Evolutionary conservation across 2,113 vertebrate genomes (phyloP).

Genomic region (Hippocampus guttulatus): DNA sequence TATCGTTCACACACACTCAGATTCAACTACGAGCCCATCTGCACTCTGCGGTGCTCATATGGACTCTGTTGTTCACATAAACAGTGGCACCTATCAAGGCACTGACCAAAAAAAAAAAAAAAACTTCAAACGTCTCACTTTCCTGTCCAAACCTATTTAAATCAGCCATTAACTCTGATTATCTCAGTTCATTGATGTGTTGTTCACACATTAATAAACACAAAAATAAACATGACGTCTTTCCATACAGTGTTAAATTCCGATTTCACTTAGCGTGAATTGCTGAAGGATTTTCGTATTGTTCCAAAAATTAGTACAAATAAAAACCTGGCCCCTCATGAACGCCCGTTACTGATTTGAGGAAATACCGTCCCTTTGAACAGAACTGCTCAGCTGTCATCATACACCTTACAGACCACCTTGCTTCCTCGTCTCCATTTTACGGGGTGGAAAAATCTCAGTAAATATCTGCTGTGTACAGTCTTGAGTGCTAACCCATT

Average conservation of each 20-base stretch:
- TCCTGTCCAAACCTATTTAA: too few species aligned
- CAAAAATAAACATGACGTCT: too few species aligned
- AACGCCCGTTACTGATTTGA: background rate
- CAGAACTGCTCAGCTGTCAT: background rate
- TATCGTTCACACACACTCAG: background rate
- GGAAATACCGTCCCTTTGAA: background rate
- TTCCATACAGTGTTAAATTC: too few species aligned
- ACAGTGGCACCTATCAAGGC: too few species aligned
- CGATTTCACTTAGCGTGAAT: too few species aligned
- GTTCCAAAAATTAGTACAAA: background rate
- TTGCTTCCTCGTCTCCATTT: constrained; percentile 81
- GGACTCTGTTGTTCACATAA: too few species aligned
- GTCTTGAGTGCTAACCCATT: constrained; percentile 90
- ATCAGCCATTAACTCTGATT: too few species aligned
- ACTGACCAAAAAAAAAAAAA: too few species aligned
- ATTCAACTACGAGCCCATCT: background rate
- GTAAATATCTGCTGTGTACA: constrained; percentile 82
- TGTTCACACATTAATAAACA: too few species aligned
- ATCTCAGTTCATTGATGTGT: too few species aligned
- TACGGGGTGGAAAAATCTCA: constrained; percentile 73
- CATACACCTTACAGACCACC: constrained; percentile 71
- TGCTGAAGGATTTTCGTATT: too few species aligned
- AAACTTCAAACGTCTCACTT: too few species aligned
- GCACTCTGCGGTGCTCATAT: background rate
- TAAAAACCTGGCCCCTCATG: background rate